Percentiles rank a stretch among this genome's conserved stretches.
Conservation (phyloP, 2,113 vertebrate species). For the Perca flavescens region DNA sequence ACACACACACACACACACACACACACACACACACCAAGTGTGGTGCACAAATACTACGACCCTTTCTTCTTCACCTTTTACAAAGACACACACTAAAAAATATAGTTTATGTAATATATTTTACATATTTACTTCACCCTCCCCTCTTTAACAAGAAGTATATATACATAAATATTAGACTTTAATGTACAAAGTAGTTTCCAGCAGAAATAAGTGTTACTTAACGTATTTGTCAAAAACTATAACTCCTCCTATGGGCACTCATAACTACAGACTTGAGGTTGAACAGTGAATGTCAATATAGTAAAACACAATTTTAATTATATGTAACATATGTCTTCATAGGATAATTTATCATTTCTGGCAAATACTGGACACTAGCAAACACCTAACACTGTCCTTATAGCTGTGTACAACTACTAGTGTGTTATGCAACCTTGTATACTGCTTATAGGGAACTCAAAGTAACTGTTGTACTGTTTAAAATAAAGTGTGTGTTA, state of each 20-base stretch:
- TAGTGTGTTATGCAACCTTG: background rate
- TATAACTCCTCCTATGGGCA: background rate
- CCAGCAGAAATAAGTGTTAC: background rate
- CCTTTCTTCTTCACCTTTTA: background rate
- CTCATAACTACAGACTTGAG: background rate
- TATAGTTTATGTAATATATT: background rate
- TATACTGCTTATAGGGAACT: background rate
- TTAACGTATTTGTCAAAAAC: background rate
- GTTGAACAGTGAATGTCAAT: background rate
- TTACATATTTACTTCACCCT: background rate
- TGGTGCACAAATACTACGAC: background rate
- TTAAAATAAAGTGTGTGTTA: background rate
- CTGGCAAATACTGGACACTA: background rate
- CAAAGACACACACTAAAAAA: background rate
- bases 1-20: conserved; percentile 21
- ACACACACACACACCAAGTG: background rate
- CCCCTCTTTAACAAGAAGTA: background rate
- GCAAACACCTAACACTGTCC: background rate
- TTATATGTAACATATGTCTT: background rate
- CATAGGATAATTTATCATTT: background rate
- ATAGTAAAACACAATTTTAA: background rate
- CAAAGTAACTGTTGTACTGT: background rate
- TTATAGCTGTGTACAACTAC: background rate
- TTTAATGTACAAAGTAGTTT: background rate
- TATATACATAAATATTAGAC: no score